Conservation (phyloP, 2,888 invertebrate genomes). For the Caenorhabditis macrosperma region DNA sequence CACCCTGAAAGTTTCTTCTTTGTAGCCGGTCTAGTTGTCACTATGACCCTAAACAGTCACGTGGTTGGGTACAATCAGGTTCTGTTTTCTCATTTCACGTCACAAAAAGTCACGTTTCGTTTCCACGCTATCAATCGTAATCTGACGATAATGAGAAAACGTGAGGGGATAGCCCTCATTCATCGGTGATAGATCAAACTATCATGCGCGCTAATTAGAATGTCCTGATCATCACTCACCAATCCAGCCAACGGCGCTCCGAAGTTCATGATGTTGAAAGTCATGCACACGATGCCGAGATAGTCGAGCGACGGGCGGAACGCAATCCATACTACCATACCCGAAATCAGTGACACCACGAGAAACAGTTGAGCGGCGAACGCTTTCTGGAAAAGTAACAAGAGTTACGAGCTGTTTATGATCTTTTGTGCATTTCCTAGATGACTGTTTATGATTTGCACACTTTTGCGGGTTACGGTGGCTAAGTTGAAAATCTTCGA, state of each 20-base stretch:
- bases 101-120: conserved; percentile 25
- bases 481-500: no score
- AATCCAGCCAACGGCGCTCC: conserved; percentile 89
- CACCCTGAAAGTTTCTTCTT: conserved; percentile 83
- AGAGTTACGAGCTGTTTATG: no score
- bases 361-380: conserved; percentile 63
- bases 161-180: conserved; percentile 9
- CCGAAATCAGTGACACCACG: conserved; percentile 83
- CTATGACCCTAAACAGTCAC: conserved; percentile 15
- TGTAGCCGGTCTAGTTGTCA: background rate
- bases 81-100: background rate
- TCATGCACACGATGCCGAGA: conserved; percentile 85
- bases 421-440: no score
- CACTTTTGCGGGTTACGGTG: no score
- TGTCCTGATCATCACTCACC: conserved; percentile 80
- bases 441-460: no score
- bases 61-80: conserved; percentile 24
- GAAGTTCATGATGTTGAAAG: conserved; percentile 88
- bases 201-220: background rate
- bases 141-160: conserved; percentile 10
- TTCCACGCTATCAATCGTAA: background rate
- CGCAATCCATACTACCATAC: conserved; percentile 82
- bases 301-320: conserved; percentile 81
- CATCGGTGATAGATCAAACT: conserved; percentile 1
- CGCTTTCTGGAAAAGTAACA: conserved; percentile 62